Evolutionary conservation across 1,140 invertebrate genomes (phyloP).

Genomic region (Caenorhabditis inopinata): DNA sequence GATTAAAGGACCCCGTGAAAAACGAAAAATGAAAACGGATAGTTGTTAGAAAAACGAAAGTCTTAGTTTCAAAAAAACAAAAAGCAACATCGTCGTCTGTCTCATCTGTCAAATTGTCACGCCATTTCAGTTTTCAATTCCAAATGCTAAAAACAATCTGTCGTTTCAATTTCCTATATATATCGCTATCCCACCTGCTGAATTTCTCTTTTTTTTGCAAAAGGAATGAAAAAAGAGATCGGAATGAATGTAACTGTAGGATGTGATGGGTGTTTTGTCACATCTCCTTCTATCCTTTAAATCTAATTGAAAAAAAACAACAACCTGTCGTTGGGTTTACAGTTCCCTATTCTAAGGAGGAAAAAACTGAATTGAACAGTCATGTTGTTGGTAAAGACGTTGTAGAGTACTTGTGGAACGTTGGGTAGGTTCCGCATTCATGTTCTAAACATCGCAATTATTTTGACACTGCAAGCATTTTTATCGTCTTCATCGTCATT

Average conservation of each 20-base stretch:
- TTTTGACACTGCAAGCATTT: background rate
- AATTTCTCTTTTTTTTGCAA: background rate
- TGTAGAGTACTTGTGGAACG: background rate
- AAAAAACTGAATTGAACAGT: too few species aligned
- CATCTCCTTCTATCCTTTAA: background rate
- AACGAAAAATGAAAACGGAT: constrained; percentile 26
- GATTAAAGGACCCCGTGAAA: background rate
- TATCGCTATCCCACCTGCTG: background rate
- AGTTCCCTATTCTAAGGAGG: background rate
- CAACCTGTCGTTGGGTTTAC: background rate
- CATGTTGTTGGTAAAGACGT: too few species aligned
- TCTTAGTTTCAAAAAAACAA: background rate
- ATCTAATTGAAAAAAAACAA: background rate
- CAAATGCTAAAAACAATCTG: background rate
- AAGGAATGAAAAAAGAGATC: background rate
- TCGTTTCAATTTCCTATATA: background rate
- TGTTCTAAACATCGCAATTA: constrained; percentile 6
- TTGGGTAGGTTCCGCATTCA: constrained; percentile 4
- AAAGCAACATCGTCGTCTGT: background rate
- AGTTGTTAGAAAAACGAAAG: background rate
- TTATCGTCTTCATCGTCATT: background rate
- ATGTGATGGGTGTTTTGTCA: constrained; percentile 20
- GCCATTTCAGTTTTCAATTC: constrained; percentile 13
- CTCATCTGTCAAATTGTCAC: constrained; percentile 25
- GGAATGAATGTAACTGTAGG: constrained; percentile 19